These are phyloP conservation scores for Esox masquinongy DNA, from an alignment of 2,797 vertebrate genomes.

Conservation along the genomic window DNA sequence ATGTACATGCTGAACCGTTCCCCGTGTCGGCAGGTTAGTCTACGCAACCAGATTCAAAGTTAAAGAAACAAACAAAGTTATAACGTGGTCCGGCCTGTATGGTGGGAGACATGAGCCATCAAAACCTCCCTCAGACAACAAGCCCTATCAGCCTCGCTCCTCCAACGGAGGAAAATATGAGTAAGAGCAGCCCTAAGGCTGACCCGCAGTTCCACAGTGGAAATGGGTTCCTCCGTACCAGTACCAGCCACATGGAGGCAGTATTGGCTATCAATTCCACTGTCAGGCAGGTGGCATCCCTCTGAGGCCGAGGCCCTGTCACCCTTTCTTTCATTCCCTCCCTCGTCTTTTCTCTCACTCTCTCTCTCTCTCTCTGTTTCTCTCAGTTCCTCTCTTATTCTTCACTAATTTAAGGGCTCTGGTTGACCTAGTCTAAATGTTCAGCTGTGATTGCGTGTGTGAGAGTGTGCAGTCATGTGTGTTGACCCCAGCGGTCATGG, in stretches of 20 bases:
- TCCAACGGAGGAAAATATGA: conserved; percentile 53
- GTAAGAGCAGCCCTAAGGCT: conserved; percentile 43
- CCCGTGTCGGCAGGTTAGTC: not conserved
- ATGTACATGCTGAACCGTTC: not conserved
- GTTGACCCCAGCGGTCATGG: conserved; percentile 15
- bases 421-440: conserved; percentile 36
- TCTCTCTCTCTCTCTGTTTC: not conserved
- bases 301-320: not conserved
- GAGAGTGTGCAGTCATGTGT: conserved; percentile 10
- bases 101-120: conserved; percentile 62
- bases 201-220: conserved; percentile 40
- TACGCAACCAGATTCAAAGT: no score
- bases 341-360: not conserved
- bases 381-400: conserved; percentile 14
- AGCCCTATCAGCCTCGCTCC: not conserved
- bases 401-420: conserved; percentile 72
- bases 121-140: not conserved
- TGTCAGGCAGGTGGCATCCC: not conserved
- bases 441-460: conserved; percentile 13
- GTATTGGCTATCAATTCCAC: conserved; percentile 57
- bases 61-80: no score
- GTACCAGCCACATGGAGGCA: conserved; percentile 61
- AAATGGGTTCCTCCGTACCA: not conserved
- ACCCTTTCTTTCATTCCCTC: not conserved
- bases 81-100: not conserved